phyloP scores from a whole-genome alignment of 1,140 invertebrate genomes.

The Ephestia elutella region DNA sequence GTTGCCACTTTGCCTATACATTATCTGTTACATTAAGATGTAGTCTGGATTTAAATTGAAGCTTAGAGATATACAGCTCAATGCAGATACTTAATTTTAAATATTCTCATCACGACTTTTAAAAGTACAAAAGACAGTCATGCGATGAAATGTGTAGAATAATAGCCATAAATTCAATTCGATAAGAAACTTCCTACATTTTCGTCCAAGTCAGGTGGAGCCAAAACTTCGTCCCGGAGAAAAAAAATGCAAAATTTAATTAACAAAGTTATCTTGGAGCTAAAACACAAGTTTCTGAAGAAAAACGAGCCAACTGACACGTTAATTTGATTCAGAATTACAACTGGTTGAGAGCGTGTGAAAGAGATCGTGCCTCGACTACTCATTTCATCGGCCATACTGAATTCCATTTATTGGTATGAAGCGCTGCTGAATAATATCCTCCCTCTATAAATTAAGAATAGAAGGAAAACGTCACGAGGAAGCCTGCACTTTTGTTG shows the following conservation, averaged over 20 bases:
- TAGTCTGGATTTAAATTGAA: no score
- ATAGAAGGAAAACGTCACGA: not conserved
- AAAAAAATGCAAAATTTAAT: constrained; percentile 65
- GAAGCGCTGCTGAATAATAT: not conserved
- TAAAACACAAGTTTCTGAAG: constrained; percentile 69
- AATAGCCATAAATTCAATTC: constrained; percentile 9
- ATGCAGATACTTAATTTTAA: no score
- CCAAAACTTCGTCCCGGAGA: constrained; percentile 33
- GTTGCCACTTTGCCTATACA: no score
- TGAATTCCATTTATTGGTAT: not conserved
- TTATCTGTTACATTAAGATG: no score
- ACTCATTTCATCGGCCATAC: constrained; percentile 4
- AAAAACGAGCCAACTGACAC: constrained; percentile 68
- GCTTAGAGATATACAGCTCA: no score
- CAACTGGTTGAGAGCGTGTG: constrained; percentile 54
- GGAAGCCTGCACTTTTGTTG: no score
- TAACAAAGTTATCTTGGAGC: constrained; percentile 65
- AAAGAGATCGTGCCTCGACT: constrained; percentile 53
- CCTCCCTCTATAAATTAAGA: not conserved
- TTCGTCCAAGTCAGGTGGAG: constrained; percentile 38
- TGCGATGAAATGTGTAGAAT: not conserved
- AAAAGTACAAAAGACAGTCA: not conserved
- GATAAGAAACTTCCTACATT: constrained; percentile 7
- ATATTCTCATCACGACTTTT: no score
- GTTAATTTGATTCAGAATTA: constrained; percentile 71